These are phyloP conservation scores for Drosophila mimica DNA, from an alignment of 2,888 invertebrate genomes.

Conservation along the genomic window DNA sequence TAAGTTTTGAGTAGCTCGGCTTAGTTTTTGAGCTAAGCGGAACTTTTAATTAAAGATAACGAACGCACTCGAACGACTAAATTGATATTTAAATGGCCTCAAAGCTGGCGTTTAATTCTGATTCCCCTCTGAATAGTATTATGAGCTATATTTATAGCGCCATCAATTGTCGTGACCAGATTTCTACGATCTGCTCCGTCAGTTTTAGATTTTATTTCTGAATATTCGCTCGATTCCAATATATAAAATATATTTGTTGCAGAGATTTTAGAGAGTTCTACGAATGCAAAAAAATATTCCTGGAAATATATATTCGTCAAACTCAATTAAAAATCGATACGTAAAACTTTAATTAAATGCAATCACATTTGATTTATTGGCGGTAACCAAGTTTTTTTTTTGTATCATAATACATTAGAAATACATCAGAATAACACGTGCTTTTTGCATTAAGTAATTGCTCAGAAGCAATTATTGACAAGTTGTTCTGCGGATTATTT, in stretches of 20 bases:
- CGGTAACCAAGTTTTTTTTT: neutral
- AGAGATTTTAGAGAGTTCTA: neutral
- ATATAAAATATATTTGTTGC: neutral
- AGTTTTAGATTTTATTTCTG: conserved; percentile 31
- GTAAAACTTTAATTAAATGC: neutral
- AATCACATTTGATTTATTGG: neutral
- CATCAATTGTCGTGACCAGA: conserved; percentile 47
- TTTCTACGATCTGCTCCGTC: conserved; percentile 21
- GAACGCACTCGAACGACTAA: conserved; percentile 53
- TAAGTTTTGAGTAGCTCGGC: conserved; percentile 8
- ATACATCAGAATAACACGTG: neutral
- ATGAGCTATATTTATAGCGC: conserved; percentile 48
- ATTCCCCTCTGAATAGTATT: conserved; percentile 11
- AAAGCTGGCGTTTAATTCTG: conserved; percentile 46
- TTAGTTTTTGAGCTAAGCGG: conserved; percentile 49
- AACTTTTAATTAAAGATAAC: conserved; percentile 68
- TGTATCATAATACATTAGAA: neutral
- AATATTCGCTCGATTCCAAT: conserved; percentile 10
- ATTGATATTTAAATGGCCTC: conserved; percentile 58
- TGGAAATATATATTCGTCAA: neutral
- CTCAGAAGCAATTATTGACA: neutral
- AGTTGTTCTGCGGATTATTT: neutral
- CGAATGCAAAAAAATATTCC: conserved; percentile 4
- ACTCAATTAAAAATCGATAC: neutral
- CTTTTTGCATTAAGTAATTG: neutral